Evolutionary conservation across 2,888 invertebrate species (phyloP).

Genomic region (Sepioteuthis lessoniana): DNA sequence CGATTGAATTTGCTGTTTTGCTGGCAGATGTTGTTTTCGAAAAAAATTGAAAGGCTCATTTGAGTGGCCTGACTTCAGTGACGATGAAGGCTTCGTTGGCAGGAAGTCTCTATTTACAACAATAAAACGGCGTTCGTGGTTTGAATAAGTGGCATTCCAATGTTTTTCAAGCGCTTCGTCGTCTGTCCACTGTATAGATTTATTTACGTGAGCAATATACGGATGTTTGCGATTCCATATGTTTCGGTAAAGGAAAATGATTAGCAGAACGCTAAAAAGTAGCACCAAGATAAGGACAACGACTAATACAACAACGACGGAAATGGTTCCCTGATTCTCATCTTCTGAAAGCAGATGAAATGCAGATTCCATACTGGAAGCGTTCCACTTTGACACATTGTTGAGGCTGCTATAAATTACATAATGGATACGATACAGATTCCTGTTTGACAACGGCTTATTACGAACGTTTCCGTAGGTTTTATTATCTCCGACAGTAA

Average conservation of each 20-base stretch:
- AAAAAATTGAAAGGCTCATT: background rate
- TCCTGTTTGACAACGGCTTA: constrained; percentile 81
- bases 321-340: background rate
- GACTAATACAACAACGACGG: constrained; percentile 60
- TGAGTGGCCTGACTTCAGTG: background rate
- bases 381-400: constrained; percentile 81
- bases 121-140: constrained; percentile 61
- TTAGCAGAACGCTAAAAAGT: constrained; percentile 51
- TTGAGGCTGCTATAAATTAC: constrained; percentile 83
- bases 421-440: constrained; percentile 81
- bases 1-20: background rate
- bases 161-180: constrained; percentile 64
- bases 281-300: constrained; percentile 59
- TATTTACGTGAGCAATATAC: background rate
- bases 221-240: constrained; percentile 50
- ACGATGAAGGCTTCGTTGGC: background rate
- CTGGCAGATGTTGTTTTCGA: background rate
- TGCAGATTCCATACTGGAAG: constrained; percentile 76
- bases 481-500: constrained; percentile 85
- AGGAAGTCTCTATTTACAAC: background rate
- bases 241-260: constrained; percentile 60
- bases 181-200: constrained; percentile 48
- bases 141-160: constrained; percentile 64
- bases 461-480: constrained; percentile 86
- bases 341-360: constrained; percentile 49